These are phyloP conservation scores for Sitophilus oryzae DNA, from an alignment of 1,140 invertebrate genomes.

Conservation along the genomic window DNA sequence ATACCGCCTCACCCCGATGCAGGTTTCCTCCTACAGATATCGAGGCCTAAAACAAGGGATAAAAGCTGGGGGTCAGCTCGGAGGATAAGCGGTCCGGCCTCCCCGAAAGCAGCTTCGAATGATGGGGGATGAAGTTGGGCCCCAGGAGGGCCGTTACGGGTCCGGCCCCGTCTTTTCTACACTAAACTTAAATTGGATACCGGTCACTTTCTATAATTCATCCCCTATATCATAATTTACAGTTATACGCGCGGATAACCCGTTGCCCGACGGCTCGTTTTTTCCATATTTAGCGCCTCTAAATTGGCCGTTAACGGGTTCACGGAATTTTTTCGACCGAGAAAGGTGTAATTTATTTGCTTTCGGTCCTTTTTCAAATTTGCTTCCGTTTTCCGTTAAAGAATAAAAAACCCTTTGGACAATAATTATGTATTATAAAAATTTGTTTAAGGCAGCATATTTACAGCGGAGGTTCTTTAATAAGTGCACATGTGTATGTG, in stretches of 20 bases:
- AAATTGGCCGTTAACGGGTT: slow-evolving; percentile 16
- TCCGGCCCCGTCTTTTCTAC: slow-evolving; percentile 41
- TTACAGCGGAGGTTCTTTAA: too few relatives aligned
- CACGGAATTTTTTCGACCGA: background rate
- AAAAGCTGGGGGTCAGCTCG: background rate
- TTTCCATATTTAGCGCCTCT: slow-evolving; percentile 17
- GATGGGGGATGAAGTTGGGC: slow-evolving; percentile 39
- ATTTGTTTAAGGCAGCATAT: too few relatives aligned
- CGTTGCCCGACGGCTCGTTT: slow-evolving; percentile 25
- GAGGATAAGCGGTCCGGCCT: background rate
- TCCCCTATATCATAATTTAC: slow-evolving; percentile 44
- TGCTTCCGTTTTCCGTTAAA: too few relatives aligned
- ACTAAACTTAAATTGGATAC: slow-evolving; percentile 46
- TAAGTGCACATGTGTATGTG: too few relatives aligned
- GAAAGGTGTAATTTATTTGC: background rate
- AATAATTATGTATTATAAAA: too few relatives aligned
- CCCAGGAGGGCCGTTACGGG: slow-evolving; percentile 41
- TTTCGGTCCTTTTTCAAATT: too few relatives aligned
- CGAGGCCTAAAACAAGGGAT: background rate
- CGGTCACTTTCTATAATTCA: slow-evolving; percentile 47
- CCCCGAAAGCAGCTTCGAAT: slow-evolving; percentile 13
- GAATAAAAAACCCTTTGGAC: too few relatives aligned
- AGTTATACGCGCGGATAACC: slow-evolving; percentile 29
- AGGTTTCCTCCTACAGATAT: background rate
- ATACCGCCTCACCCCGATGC: background rate